Base-by-base conservation (phyloP, 2,888 invertebrate genomes). In the Spisula solida region DNA sequence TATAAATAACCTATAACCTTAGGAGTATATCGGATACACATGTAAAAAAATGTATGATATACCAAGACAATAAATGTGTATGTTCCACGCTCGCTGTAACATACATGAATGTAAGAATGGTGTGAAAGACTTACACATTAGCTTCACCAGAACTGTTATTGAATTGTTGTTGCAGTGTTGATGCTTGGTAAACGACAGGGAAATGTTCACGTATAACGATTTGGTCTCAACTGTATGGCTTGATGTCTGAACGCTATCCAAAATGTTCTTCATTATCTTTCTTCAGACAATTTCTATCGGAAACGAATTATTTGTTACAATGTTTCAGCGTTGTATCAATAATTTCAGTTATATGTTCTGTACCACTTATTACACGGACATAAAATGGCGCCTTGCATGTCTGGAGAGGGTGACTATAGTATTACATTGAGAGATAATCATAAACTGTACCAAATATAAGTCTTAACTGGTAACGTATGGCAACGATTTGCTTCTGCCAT, bases 271-370 rank as follows among this genome's bases (percentile, higher is more conserved):
- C 18, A 75, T 34, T 34, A 34, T 75, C 0, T 31, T 29, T 75
- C 75, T 20, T 34, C 75, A 31, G 75, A 75, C 75, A 75, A 75
- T 75, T 75, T 75, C 75, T 75, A 75, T 75, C 75, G 31, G 75
- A 75, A 75, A 75, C 75, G 25, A 75, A 75, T 75, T 75, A 75
- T 75, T 75, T 75, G 75, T 75, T 75, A 75, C 75, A 75, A 75
- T 75, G 34, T 75, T 75, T 75, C 75, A 75, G 31, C 34, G 31
- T 16, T 75, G 34, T 34, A 75, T 75, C 75, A 75, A 75, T 75
- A 75, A 31, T 75, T 75, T 75, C 75, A 31, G 75, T 18, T 12
- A 31, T 12, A 31, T 75, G 75, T 75, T 75, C 75, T 31, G 18
- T 34, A 31, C 31, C 75, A 25, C 75, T 16, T 31, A 75, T 75